Evolutionary conservation across 2,888 invertebrate species (phyloP).

Genomic region (Mimachlamys varia): DNA sequence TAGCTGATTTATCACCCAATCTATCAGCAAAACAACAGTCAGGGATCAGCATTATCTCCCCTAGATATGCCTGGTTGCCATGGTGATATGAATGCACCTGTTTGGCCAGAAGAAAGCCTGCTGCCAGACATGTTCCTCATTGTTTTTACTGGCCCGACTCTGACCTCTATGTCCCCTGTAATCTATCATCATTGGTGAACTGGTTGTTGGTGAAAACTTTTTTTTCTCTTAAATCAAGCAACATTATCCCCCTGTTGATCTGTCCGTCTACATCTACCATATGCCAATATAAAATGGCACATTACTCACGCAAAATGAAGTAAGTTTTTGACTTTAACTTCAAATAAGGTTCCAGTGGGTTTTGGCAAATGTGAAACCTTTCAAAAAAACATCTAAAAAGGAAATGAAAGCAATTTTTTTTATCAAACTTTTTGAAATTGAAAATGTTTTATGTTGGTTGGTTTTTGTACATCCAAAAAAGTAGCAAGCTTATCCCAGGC

Average conservation of each 20-base stretch:
- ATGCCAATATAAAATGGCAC: background rate
- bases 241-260: background rate
- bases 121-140: constrained; percentile 2
- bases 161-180: background rate
- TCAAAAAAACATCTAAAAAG: background rate
- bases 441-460: no score
- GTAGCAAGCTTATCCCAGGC: background rate
- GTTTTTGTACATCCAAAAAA: no score
- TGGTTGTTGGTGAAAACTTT: background rate
- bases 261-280: background rate
- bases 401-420: background rate
- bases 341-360: background rate
- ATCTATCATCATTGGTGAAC: background rate
- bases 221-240: background rate
- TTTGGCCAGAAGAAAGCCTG: background rate
- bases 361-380: background rate
- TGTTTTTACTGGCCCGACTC: background rate
- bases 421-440: background rate
- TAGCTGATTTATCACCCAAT: constrained; percentile 5
- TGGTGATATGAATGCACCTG: constrained; percentile 19
- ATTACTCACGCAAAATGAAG: background rate
- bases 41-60: constrained; percentile 28
- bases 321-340: no score
- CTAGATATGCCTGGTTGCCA: constrained; percentile 31
- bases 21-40: constrained; percentile 28